Evolutionary conservation across 2,797 vertebrate genomes (phyloP), one percentile per base, ranked within the genome.

Genomic region (Poeciliopsis paucimaculata): DNA sequence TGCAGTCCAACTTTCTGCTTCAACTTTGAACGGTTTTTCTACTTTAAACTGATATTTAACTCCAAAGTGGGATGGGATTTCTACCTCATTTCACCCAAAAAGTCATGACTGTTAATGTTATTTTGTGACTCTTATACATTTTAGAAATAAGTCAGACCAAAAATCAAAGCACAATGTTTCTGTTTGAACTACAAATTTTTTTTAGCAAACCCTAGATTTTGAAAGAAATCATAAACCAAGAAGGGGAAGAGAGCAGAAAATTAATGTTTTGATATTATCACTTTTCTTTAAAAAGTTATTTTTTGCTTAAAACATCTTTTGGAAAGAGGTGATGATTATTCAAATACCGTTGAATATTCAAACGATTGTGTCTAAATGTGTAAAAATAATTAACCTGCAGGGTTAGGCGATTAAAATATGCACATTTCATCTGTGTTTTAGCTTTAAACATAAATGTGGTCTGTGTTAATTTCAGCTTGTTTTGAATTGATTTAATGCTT

Each of bases 401-500:
- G 12, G 12, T 31, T 15, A 31, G 57, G 57, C 16, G 28, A 60
- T 34, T 31, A 60, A 26, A 55, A 55, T 55, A n/a, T 55, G 26
- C 26, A 60, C 12, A 28, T 60, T 60, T 60, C 28, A 23, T 66
- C 62, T 39, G 34, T 12, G 9, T 15, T 18, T 31, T 16, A 28
- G n/a, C 31, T 64, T 64, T 18, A 64, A 34, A 15, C 57, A 41
- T 62, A 28, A 31, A 31, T n/a, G 13, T 18, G 15, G 15, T 62
- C 15, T 8, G 60, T 0, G 57, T 62, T 34, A 9, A 64, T 20
- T 64, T 64, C 62, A 64, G 62, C 34, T 64, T 36, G 62, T 23
- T 62, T 64, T 64, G 62, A 64, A 62, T 62, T 64, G 31, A 64
- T 64, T 64, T 64, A 6, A 36, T 64, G 62, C 31, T 20, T 64